Conservation (phyloP, 37 sponge, comb jelly and placozoan species). For the Axinella damicornis region DNA sequence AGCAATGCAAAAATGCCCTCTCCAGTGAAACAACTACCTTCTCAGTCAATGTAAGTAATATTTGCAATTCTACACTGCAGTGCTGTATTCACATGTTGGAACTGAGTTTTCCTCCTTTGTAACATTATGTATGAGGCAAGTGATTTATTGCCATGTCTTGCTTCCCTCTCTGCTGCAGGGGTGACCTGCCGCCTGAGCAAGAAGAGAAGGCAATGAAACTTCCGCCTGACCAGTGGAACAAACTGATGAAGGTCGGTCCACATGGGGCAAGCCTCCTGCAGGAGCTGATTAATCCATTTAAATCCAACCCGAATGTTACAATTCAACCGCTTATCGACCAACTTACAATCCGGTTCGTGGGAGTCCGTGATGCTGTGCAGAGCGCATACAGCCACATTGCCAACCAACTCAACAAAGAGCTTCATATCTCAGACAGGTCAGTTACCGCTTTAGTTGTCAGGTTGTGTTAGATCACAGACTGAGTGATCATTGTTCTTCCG, state of each 20-base stretch:
- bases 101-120: too few relatives aligned
- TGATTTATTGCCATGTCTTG: too few relatives aligned
- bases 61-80: too few relatives aligned
- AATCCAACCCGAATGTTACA: slow-evolving; percentile 62
- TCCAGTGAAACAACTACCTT: too few relatives aligned
- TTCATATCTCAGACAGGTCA: slow-evolving; percentile 43
- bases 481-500: too few relatives aligned
- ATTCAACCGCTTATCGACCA: slow-evolving; percentile 10
- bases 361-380: slow-evolving; percentile 44
- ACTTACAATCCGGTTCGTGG: slow-evolving; percentile 25
- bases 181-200: too few relatives aligned
- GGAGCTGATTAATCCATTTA: slow-evolving; percentile 43
- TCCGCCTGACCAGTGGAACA: slow-evolving; percentile 48
- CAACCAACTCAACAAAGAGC: slow-evolving; percentile 29
- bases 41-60: too few relatives aligned
- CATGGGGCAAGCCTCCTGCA: slow-evolving; percentile 34
- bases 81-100: too few relatives aligned
- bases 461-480: too few relatives aligned
- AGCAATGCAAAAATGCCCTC: too few relatives aligned
- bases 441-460: neutral
- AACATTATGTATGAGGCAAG: too few relatives aligned
- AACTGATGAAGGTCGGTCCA: slow-evolving; percentile 23
- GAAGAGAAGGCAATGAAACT: neutral
- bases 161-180: too few relatives aligned
- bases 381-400: slow-evolving; percentile 36